phyloP scores from a whole-genome alignment of 2,888 invertebrate genomes.

The Andrena bucephala region DNA sequence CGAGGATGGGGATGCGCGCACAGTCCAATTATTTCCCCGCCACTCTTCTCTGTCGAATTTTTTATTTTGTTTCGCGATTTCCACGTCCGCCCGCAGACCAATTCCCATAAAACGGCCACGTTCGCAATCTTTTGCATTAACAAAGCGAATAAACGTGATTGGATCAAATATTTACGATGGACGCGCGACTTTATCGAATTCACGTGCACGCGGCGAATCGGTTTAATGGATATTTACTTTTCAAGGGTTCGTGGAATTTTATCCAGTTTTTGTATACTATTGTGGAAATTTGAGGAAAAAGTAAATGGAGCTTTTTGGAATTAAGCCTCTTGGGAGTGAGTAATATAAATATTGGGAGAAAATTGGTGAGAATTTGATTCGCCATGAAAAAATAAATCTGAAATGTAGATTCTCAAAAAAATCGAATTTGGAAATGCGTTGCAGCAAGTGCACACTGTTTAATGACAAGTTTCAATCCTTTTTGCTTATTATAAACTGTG shows the following conservation, averaged over 20 bases:
- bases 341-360: too few relatives aligned
- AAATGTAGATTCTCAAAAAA: background rate
- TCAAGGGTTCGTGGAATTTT: background rate
- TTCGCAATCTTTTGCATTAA: background rate
- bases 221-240: background rate
- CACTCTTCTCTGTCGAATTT: background rate
- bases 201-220: background rate
- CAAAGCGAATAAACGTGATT: slow-evolving; percentile 2
- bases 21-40: background rate
- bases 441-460: background rate
- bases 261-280: background rate
- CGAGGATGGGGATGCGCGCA: background rate
- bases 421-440: background rate
- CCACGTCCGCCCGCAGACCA: background rate
- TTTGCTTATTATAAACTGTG: too few relatives aligned
- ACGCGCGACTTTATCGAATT: background rate
- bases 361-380: background rate
- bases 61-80: background rate
- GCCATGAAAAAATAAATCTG: too few relatives aligned
- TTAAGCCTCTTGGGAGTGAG: too few relatives aligned
- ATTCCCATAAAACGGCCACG: background rate
- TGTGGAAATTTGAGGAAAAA: background rate
- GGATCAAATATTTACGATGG: background rate
- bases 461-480: too few relatives aligned
- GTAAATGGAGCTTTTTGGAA: too few relatives aligned